Percentiles rank a stretch among this genome's conserved stretches.
Evolutionary conservation across 2,797 vertebrate species (phyloP).

Genomic region (Anguilla obscura): DNA sequence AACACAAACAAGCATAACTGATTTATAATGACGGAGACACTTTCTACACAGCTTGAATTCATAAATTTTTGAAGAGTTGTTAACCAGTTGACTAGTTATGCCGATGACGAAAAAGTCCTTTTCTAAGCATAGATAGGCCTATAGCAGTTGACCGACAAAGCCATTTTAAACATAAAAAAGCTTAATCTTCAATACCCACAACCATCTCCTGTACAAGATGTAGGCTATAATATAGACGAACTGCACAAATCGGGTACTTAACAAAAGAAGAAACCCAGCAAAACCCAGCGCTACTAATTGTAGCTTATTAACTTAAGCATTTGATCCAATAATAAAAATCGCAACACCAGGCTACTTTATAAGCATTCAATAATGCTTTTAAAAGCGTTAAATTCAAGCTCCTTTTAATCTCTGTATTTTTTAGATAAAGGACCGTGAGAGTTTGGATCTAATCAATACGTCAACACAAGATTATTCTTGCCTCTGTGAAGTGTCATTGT

Average conservation of each 20-base stretch:
- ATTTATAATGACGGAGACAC: background rate
- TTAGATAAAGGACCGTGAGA: background rate
- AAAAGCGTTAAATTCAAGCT: background rate
- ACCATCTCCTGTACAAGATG: background rate
- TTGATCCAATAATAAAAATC: background rate
- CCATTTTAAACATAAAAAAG: background rate
- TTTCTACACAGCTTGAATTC: background rate
- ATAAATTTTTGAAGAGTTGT: background rate
- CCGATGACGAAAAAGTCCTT: background rate
- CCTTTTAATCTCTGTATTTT: background rate
- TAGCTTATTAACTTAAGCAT: background rate
- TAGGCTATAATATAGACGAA: background rate
- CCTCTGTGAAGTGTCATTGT: background rate
- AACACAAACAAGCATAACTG: background rate
- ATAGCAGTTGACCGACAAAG: background rate
- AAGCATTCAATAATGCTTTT: too few species aligned
- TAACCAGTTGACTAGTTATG: background rate
- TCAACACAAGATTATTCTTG: background rate
- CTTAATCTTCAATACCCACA: background rate
- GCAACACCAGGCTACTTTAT: background rate
- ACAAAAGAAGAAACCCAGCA: background rate
- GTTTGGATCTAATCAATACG: conserved; percentile 13
- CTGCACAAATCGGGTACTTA: background rate
- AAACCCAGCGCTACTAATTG: background rate
- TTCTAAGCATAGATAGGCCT: background rate